Base-by-base conservation (phyloP, 1,140 invertebrate genomes). In the Onthophagus taurus region DNA sequence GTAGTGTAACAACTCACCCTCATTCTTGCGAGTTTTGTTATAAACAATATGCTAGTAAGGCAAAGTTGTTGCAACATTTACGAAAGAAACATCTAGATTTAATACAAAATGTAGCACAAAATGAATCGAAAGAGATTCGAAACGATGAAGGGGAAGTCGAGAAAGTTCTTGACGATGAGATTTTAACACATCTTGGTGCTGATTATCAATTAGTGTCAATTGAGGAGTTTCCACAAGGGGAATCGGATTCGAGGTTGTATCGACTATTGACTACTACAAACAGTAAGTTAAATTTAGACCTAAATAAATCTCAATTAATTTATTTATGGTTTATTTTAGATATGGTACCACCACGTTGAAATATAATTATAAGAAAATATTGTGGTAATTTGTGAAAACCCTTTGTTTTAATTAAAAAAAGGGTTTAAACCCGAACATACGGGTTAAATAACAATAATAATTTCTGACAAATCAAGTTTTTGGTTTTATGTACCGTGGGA, bases 31-130 rank as follows among this genome's bases (percentile, higher is more conserved):
- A 76, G 38, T 86, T 80, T 76, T 91, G 86, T 63, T 82, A 87
- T 60, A 85, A 85, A 57, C 85, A 90, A 54, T 89, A 89, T 61
- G 83, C 85, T 2, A 78, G 80, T 47, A 83, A 85, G 60, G 83
- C 83, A 2, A 89, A 89, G 59, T 67, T 90, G 3, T 64, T 87
- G 47, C 82, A 87, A 57, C 87, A 90, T 65, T 80, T 86, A 58
- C 71, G 85, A 1, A 85, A 85, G 50, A 81, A 83, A 35, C 86
- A 89, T 60, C 59, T 74, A 8, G 67, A 72, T 26, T 41, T 70
- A 17, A 63, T 45, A 14, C 29, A 31, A 13, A 20, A 11, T 7
- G 35, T 33, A 43, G 20, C 2, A n/a, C 14, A 31, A 31, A 26
- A 20, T 4, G 6, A 11, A 6, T 21, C 18, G 8, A 16, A n/a